Conservation (phyloP, 2,888 invertebrate species). For the Drosophila anomalata region DNA sequence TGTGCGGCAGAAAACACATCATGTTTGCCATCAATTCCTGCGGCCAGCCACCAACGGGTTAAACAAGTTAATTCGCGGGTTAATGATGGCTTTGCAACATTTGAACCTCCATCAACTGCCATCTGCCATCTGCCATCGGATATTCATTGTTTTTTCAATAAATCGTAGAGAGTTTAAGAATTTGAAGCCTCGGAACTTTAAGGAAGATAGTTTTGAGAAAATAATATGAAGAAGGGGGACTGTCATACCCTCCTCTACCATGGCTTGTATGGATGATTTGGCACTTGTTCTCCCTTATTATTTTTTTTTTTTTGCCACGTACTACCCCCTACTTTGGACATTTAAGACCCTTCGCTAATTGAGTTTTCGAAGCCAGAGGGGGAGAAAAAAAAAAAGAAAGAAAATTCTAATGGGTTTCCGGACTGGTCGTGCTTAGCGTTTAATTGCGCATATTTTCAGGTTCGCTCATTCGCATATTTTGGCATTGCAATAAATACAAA, state of each 20-base stretch:
- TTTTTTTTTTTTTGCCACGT: not conserved
- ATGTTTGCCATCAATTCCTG: slow-evolving; percentile 46
- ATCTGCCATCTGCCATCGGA: too few species aligned
- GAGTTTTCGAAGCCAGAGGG: slow-evolving; percentile 13
- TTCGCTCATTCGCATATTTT: slow-evolving; percentile 56
- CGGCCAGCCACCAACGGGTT: slow-evolving; percentile 33
- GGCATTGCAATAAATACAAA: slow-evolving; percentile 72
- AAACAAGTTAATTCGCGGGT: slow-evolving; percentile 44
- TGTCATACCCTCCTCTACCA: not conserved
- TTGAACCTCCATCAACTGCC: not conserved
- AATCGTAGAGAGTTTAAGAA: not conserved
- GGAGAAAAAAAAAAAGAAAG: slow-evolving; percentile 19
- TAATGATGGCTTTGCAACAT: slow-evolving; percentile 24
- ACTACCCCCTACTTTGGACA: not conserved
- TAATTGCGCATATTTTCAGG: slow-evolving; percentile 73
- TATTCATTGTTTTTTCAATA: slow-evolving; percentile 1
- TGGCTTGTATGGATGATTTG: slow-evolving; percentile 25
- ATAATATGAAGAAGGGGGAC: not conserved
- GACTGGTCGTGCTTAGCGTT: slow-evolving; percentile 50
- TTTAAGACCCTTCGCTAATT: slow-evolving; percentile 42
- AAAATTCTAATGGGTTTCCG: slow-evolving; percentile 53
- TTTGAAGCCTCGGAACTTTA: not conserved
- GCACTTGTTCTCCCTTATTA: not conserved
- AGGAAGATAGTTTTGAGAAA: not conserved
- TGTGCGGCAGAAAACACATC: slow-evolving; percentile 34